Evolutionary conservation across 2,888 invertebrate species (phyloP), one percentile per base, ranked within the genome.

Genomic region (Monopis laevigella): DNA sequence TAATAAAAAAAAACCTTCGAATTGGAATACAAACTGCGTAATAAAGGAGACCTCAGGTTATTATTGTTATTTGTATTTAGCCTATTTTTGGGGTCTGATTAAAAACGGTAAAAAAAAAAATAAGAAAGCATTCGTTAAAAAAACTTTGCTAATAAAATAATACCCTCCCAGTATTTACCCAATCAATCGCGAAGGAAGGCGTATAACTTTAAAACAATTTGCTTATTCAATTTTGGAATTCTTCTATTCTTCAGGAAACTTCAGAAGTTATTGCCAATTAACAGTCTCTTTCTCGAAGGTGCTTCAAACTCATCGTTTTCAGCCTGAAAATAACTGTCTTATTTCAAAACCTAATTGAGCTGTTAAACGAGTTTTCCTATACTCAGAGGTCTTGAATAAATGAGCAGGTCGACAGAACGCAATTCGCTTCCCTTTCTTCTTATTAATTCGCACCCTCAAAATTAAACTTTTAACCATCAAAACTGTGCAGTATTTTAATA

Each of bases 371-470:
- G 45, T 49, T 46, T 27, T 39, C 35, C 43, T 34, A 43, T 39
- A 46, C 44, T 43, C 45, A 40, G 29, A 29, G 40, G 40, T 40
- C 29, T 40, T 40, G 40, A 40, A 29, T 40, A 29, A 40, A 13
- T 29, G 40, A 40, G 12, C 16, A 13, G 18, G 40, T 28, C 28
- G 24, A 29, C 40, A 11, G 17, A 10, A 19, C 39, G 40, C 27
- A 29, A 40, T 40, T 40, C 17, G 14, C 39, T 28, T 35, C 35
- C 34, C 27, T 13, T n/a, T 28, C 14, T 11, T 14, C 42, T 54
- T 45, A 56, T 59, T 59, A 60, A 60, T 57, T 51, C 52, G 46
- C 44, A 44, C 51, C 5, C 13, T 21, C 36, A 21, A 36, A 36
- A 21, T 36, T 21, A 36, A 36, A 36, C 35, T 3, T n/a, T 19